Conservation (phyloP, 2,888 invertebrate genomes). For the Lepidochitona cinerea region DNA sequence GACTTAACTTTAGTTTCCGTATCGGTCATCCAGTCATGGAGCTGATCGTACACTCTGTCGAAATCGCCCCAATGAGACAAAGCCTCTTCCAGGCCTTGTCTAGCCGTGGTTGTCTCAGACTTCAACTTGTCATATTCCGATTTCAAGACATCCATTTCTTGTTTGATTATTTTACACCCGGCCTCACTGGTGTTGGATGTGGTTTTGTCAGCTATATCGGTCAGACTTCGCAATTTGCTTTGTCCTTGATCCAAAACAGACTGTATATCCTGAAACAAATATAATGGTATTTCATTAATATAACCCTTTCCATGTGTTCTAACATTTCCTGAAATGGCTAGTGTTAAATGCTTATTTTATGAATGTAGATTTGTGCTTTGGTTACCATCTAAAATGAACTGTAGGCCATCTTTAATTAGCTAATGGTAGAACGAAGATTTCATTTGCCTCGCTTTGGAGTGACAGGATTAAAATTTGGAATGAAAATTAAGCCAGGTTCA, state of each 20-base stretch:
- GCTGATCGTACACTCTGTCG: slow-evolving; percentile 81
- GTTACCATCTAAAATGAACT: no score
- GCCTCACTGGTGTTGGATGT: slow-evolving; percentile 92
- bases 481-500: no score
- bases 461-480: no score
- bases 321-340: no score
- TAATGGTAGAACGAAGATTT: no score
- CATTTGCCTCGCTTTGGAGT: no score
- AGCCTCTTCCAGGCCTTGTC: slow-evolving; percentile 81
- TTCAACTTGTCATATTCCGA: slow-evolving; percentile 89
- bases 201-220: slow-evolving; percentile 93
- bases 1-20: slow-evolving; percentile 85
- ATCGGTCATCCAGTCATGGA: slow-evolving; percentile 90
- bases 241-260: slow-evolving; percentile 94
- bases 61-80: slow-evolving; percentile 88
- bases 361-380: no score
- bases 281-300: no score
- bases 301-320: no score
- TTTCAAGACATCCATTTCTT: slow-evolving; percentile 90
- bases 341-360: no score
- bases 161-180: slow-evolving; percentile 90
- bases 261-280: slow-evolving; percentile 80
- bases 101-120: slow-evolving; percentile 74
- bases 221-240: slow-evolving; percentile 79
- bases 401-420: no score